These are phyloP conservation scores for Malurus alboscapulatus DNA, from an alignment of 2,113 vertebrate genomes.

Conservation along the genomic window DNA sequence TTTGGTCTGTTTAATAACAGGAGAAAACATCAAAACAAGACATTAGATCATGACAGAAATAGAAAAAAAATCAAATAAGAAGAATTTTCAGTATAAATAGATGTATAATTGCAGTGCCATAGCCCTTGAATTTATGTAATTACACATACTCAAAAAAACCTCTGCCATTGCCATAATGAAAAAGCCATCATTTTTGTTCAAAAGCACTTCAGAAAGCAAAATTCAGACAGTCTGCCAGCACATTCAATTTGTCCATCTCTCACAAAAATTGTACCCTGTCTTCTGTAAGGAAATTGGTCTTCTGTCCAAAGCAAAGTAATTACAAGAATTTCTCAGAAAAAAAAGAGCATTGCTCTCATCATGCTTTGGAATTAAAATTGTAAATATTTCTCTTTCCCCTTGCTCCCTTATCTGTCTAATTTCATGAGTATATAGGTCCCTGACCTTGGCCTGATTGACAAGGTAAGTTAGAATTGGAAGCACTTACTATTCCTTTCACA, in stretches of 20 bases:
- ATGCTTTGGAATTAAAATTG: not conserved
- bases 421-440: not conserved
- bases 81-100: constrained; percentile 6
- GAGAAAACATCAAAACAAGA: not conserved
- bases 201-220: constrained; percentile 43
- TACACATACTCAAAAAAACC: constrained; percentile 48
- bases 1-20: not conserved
- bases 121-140: constrained; percentile 48
- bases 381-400: not conserved
- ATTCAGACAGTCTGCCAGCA: constrained; percentile 45
- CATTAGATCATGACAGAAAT: not conserved
- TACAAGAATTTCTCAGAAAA: constrained; percentile 20
- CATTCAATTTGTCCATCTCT: constrained; percentile 41
- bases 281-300: constrained; percentile 17
- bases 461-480: not conserved
- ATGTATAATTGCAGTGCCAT: not conserved
- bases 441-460: not conserved
- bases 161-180: constrained; percentile 48
- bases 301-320: not conserved
- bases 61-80: not conserved
- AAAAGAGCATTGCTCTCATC: not conserved
- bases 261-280: constrained; percentile 52
- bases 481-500: not conserved
- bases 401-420: not conserved
- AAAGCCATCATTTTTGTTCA: constrained; percentile 57